Evolutionary conservation across 2,888 invertebrate species (phyloP).

Genomic region (Pristionchus japonicus): DNA sequence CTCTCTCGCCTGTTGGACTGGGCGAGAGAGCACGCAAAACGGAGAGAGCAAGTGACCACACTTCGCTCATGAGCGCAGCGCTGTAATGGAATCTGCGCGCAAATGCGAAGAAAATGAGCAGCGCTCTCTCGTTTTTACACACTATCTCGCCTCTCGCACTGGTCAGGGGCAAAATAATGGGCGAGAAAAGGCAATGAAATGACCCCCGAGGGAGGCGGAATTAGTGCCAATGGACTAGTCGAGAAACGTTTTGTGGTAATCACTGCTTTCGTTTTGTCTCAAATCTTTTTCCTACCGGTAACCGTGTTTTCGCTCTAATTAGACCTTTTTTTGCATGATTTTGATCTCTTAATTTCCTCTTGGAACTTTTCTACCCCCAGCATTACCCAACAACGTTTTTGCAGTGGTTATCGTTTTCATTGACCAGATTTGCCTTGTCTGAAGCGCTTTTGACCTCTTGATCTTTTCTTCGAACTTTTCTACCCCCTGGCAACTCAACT

Average conservation of each 20-base stretch:
- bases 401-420: too few species aligned
- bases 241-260: background rate
- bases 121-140: background rate
- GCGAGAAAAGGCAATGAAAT: background rate
- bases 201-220: conserved; percentile 9
- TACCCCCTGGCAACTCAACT: background rate
- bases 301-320: too few species aligned
- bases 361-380: background rate
- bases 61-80: background rate
- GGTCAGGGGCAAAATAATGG: background rate
- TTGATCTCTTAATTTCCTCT: background rate
- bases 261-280: background rate
- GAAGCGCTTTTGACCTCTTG: background rate
- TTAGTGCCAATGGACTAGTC: background rate
- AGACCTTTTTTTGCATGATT: too few species aligned
- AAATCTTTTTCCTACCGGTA: too few species aligned
- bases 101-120: background rate
- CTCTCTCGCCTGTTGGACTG: background rate
- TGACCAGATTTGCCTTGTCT: too few species aligned
- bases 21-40: background rate
- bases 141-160: background rate
- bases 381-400: too few species aligned
- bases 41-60: conserved; percentile 5
- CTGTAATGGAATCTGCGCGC: conserved; percentile 38
- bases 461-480: background rate